Conservation (phyloP, 35 echinoderm and acorn worm genomes). For the Lytechinus pictus region DNA sequence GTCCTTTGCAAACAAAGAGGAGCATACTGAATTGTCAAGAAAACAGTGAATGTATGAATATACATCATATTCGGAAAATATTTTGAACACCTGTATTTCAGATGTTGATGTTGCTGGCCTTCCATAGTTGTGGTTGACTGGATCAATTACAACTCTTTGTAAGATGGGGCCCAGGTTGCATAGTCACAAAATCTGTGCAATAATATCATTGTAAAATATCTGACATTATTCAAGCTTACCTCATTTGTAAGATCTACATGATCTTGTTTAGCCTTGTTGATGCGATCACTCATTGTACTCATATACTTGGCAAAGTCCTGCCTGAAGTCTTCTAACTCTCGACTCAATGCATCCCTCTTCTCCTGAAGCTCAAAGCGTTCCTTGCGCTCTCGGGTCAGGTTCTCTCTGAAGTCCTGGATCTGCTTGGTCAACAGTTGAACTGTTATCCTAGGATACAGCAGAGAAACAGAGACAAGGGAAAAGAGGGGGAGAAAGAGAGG, state of each 20-base stretch:
- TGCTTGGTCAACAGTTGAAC: slow-evolving; percentile 85
- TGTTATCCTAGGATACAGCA: slow-evolving; percentile 60
- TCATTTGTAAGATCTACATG: slow-evolving; percentile 87
- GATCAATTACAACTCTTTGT: no score
- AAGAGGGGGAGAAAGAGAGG: background rate
- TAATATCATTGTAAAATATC: no score
- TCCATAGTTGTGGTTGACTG: no score
- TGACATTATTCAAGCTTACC: slow-evolving; percentile 49
- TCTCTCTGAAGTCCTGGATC: slow-evolving; percentile 74
- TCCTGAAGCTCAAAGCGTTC: slow-evolving; percentile 94
- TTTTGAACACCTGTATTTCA: no score
- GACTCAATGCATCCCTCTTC: slow-evolving; percentile 74
- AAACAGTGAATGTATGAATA: no score
- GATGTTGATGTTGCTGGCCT: no score
- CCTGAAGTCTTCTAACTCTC: slow-evolving; percentile 86
- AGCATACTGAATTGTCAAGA: no score
- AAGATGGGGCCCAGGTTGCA: no score
- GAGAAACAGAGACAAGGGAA: background rate
- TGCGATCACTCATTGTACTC: slow-evolving; percentile 79
- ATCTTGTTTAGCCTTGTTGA: slow-evolving; percentile 88
- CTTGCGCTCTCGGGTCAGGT: slow-evolving; percentile 86
- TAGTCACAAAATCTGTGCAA: no score
- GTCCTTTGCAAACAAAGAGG: no score
- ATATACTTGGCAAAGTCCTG: slow-evolving; percentile 80
- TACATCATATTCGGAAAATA: no score